Evolutionary conservation across 2,113 vertebrate species (phyloP).

Genomic region (Poeciliopsis occidentalis): DNA sequence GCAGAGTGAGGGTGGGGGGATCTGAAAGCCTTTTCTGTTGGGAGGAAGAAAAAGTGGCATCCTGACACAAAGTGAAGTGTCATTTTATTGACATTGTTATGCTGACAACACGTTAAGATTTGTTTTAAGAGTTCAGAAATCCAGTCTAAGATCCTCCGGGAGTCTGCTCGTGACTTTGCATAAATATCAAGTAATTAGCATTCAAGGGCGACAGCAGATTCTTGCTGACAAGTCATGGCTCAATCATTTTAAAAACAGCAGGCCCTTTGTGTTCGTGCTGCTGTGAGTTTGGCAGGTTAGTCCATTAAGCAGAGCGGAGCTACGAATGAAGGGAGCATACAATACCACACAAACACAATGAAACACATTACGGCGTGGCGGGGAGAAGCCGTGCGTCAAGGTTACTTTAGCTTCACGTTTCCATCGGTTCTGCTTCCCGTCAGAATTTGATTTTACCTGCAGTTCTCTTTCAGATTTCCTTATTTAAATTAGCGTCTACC

Average conservation of each 20-base stretch:
- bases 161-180: slow-evolving; percentile 62
- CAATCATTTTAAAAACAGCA: slow-evolving; percentile 65
- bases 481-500: slow-evolving; percentile 22
- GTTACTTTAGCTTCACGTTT: slow-evolving; percentile 55
- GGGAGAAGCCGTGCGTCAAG: slow-evolving; percentile 49
- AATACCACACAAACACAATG: slow-evolving; percentile 52
- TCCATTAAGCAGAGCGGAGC: slow-evolving; percentile 72
- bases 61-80: slow-evolving; percentile 53
- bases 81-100: slow-evolving; percentile 66
- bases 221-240: slow-evolving; percentile 67
- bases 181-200: slow-evolving; percentile 56
- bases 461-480: background rate
- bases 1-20: background rate
- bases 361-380: slow-evolving; percentile 18
- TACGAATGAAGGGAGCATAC: slow-evolving; percentile 42
- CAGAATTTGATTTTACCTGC: slow-evolving; percentile 25
- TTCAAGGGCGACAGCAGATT: slow-evolving; percentile 63
- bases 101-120: slow-evolving; percentile 69
- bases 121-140: slow-evolving; percentile 65
- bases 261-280: slow-evolving; percentile 60
- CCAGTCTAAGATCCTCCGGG: slow-evolving; percentile 55
- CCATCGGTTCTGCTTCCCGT: slow-evolving; percentile 37
- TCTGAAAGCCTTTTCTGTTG: slow-evolving; percentile 33
- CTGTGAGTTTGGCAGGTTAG: slow-evolving; percentile 64
- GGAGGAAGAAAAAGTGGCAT: slow-evolving; percentile 18